Evolutionary conservation across 37 sponge, comb jelly and placozoan genomes (phyloP).

Genomic region (Spongilla lacustris): DNA sequence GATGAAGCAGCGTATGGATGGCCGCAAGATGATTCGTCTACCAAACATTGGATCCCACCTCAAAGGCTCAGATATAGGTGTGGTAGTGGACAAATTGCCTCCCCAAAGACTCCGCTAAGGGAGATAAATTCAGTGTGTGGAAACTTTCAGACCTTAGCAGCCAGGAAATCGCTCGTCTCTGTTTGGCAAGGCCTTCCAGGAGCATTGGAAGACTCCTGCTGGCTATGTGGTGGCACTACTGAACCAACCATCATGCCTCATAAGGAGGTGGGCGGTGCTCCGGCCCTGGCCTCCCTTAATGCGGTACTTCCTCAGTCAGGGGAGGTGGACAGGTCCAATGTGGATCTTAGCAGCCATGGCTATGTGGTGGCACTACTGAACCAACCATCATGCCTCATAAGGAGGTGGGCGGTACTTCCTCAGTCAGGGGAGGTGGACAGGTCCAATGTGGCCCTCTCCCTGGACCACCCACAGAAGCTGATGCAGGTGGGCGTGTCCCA

Average conservation of each 20-base stretch:
- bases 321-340: too few species aligned
- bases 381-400: too few species aligned
- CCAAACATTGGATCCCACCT: constrained; percentile 28
- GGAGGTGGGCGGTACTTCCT: too few species aligned
- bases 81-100: constrained; percentile 80
- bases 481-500: constrained; percentile 78
- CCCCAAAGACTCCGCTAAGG: constrained; percentile 64
- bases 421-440: constrained; percentile 1
- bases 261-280: constrained; percentile 38
- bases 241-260: constrained; percentile 71
- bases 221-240: constrained; percentile 81
- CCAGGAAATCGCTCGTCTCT: constrained; percentile 58
- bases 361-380: too few species aligned
- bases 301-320: neutral
- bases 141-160: constrained; percentile 80
- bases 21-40: constrained; percentile 63
- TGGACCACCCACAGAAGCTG: constrained; percentile 72
- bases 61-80: constrained; percentile 67
- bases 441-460: constrained; percentile 31
- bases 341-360: too few species aligned
- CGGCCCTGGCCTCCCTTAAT: neutral
- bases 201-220: constrained; percentile 83
- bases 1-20: constrained; percentile 75
- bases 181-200: constrained; percentile 75
- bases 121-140: constrained; percentile 75